phyloP scores from a whole-genome alignment of 2,888 invertebrate genomes.

The Macrostomum cliftonense region DNA sequence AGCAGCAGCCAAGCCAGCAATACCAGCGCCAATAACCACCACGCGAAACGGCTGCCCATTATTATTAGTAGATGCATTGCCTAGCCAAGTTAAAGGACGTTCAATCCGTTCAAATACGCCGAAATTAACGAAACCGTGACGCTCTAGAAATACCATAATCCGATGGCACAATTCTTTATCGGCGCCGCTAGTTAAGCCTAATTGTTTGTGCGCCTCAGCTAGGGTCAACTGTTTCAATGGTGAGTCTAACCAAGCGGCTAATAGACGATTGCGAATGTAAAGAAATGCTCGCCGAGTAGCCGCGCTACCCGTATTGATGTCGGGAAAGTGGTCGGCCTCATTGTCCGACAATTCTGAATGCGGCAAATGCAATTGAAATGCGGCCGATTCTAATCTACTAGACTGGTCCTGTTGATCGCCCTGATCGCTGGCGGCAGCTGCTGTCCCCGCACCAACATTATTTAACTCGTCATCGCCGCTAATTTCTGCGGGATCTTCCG shows the following conservation, averaged over 20 bases:
- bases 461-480: too few relatives aligned
- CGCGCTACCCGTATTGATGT: constrained; percentile 62
- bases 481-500: too few relatives aligned
- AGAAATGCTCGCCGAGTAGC: constrained; percentile 68
- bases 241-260: constrained; percentile 24
- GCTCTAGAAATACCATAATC: constrained; percentile 49
- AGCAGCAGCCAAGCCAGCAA: constrained; percentile 80
- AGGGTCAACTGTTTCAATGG: not conserved
- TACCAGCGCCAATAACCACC: constrained; percentile 56
- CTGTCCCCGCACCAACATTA: too few relatives aligned
- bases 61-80: not conserved
- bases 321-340: constrained; percentile 79
- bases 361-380: constrained; percentile 60
- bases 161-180: not conserved
- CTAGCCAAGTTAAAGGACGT: not conserved
- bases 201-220: not conserved
- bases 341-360: constrained; percentile 79
- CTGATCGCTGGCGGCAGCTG: too few relatives aligned
- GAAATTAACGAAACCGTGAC: constrained; percentile 84
- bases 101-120: constrained; percentile 63
- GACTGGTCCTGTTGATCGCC: too few relatives aligned
- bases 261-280: constrained; percentile 68
- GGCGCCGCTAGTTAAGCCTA: not conserved
- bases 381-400: constrained; percentile 53
- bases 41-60: constrained; percentile 29